Evolutionary conservation across 1,140 invertebrate species (phyloP), one percentile per base, ranked within the genome.

Genomic region (Lordiphosa clarofinis): DNA sequence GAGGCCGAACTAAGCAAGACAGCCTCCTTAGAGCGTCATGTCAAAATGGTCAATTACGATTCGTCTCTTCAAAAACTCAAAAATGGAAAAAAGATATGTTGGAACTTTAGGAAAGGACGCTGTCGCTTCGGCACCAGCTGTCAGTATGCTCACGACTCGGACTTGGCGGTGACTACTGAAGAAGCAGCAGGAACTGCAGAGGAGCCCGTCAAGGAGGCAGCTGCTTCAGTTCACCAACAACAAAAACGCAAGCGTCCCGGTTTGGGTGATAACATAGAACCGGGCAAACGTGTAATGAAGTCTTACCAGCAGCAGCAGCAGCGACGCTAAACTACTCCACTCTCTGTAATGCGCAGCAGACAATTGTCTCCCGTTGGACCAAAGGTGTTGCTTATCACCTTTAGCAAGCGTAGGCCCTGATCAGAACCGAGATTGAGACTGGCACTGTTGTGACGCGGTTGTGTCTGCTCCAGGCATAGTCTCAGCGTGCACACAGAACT

Each of bases 51-150:
- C 62, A 90, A 94, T 91, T 89, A 93, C 90, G 90, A 93, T 90
- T 92, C 94, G 48, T 92, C 94, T 78, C 91, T 92, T 1, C 92
- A 93, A 6, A 24, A 24, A 76, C 92, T 93, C 88, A 96, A 96
- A 48, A 95, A 97, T 89, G 96, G 95, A 0, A 94, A 94, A 73
- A 96, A 96, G 89, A 94, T 98, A 35, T 98, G 97, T 87, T 98
- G 95, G 94, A 98, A 97, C 90, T 97, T 96, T 88, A 91, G 95
- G 15, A 97, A 96, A 89, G 96, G 97, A 4, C 91, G 94, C 12
- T 98, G 97, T 87, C 91, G 95, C 31, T 97, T 97, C 90, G 96
- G 96, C 4, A 95, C 96, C 72, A 97, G 96, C 63, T 98, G 97
- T 87, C 95, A 95, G 55, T 98, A 94, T 90, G 96, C 95, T 2